Evolutionary conservation across 1,140 invertebrate species (phyloP), one percentile per base, ranked within the genome.

Genomic region (Metopolophium dirhodum): DNA sequence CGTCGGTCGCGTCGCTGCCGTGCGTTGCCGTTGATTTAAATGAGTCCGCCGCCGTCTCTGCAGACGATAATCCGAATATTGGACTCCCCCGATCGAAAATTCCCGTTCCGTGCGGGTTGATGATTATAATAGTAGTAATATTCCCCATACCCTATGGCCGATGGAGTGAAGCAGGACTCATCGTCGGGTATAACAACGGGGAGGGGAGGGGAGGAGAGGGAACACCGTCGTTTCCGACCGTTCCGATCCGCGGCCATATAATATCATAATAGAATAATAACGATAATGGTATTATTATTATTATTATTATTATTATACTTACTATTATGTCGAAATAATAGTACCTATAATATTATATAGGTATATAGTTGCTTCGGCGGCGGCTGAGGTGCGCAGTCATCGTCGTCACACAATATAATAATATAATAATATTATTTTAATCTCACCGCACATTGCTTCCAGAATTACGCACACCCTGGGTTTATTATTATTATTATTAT

Each of bases 391-490:
- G 90, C 90, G 41, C 45, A 68, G 90, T 91, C 57, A 91, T 77
- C 37, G 90, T 37, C 49, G 49, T 47, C 49, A 49, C 49, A 30
- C 35, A 14, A 37, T 41, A 89, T 41, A 1, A 41, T 51, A 18
- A 61, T 9, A 47, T 47, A 9, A 47, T 30, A 30, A 9, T n/a
- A 77, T 35, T 9, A 37, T 35, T 23, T 23, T 37, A 83, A 37
- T 37, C 35, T 91, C 90, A 35, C 54, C 61, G 47, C 54, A n/a
- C 54, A 35, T 37, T 11, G 57, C 90, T 91, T 49, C 90, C 41
- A 91, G 90, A 91, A 91, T 91, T 91, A 91, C 90, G 90, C 90
- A 77, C 90, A 77, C 30, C 61, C 37, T 22, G 26, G 86, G 26
- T 88, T 88, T 88, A 88, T 88, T 23, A 47, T 47, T 22, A 87